Evolutionary conservation across 2,888 invertebrate genomes (phyloP).

Genomic region (Brachynemurus nebulosus): DNA sequence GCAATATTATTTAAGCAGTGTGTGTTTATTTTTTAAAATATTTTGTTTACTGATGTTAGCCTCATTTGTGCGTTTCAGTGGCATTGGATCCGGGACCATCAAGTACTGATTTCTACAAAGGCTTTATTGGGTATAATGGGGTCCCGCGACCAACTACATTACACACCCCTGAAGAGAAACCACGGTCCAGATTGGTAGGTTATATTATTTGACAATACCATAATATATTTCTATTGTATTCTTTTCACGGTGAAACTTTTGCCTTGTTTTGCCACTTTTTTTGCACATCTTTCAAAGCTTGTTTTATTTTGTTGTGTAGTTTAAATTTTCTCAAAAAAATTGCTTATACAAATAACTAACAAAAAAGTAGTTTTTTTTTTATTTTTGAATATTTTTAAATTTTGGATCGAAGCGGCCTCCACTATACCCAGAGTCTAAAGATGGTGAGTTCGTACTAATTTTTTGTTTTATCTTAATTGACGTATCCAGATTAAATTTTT

Average conservation of each 20-base stretch:
- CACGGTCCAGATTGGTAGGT: slow-evolving; percentile 58
- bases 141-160: slow-evolving; percentile 33
- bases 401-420: slow-evolving; percentile 4
- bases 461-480: slow-evolving; percentile 2
- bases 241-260: slow-evolving; percentile 7
- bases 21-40: too few relatives aligned
- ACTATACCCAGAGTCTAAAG: slow-evolving; percentile 10
- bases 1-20: too few relatives aligned
- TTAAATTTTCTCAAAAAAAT: too few relatives aligned
- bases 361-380: background rate
- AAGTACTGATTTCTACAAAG: slow-evolving; percentile 74
- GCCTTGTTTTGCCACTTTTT: slow-evolving; percentile 9
- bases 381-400: slow-evolving; percentile 1
- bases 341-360: too few relatives aligned
- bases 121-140: slow-evolving; percentile 62
- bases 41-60: background rate
- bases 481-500: slow-evolving; percentile 3
- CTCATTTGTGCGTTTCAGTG: slow-evolving; percentile 59
- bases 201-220: slow-evolving; percentile 20
- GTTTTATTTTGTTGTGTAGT: slow-evolving; percentile 6
- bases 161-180: slow-evolving; percentile 47
- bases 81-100: slow-evolving; percentile 63
- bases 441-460: slow-evolving; percentile 8
- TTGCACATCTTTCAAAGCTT: too few relatives aligned
- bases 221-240: slow-evolving; percentile 11